A percentile compares a stretch with the other conserved stretches of the same genome.
These are phyloP conservation scores for Orthonyx spaldingii DNA, from an alignment of 2,113 vertebrate species.

Conservation along the genomic window DNA sequence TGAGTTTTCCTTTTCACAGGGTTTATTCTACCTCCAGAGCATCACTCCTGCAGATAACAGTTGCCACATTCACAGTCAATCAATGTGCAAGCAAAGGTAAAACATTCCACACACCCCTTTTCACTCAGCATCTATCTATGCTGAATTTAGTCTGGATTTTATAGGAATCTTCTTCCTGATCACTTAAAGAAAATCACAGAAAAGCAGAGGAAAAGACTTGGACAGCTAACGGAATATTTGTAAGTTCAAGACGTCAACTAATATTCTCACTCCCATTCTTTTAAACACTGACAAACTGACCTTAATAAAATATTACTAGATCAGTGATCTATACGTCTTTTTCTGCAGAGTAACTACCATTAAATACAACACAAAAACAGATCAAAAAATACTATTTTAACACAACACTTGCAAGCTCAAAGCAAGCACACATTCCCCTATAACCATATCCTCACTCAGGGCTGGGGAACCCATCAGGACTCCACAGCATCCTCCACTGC, in stretches of 20 bases:
- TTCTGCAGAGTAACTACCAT: not conserved
- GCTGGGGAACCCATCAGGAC: not conserved
- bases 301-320: not conserved
- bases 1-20: not conserved
- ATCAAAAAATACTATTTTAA: not conserved
- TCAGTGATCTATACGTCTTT: not conserved
- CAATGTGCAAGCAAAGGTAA: not conserved
- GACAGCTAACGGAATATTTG: not conserved
- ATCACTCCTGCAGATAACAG: not conserved
- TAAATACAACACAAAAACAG: not conserved
- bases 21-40: not conserved
- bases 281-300: not conserved
- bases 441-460: not conserved
- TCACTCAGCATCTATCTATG: not conserved
- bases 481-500: not conserved
- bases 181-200: not conserved
- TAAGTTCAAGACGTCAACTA: not conserved
- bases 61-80: not conserved
- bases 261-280: not conserved
- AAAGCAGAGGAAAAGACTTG: not conserved
- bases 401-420: not conserved
- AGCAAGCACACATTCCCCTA: not conserved
- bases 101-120: not conserved
- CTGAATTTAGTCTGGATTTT: not conserved
- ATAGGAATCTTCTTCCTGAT: not conserved